phyloP scores from a whole-genome alignment of 2,113 vertebrate genomes.

The Heptranchias perlo region DNA sequence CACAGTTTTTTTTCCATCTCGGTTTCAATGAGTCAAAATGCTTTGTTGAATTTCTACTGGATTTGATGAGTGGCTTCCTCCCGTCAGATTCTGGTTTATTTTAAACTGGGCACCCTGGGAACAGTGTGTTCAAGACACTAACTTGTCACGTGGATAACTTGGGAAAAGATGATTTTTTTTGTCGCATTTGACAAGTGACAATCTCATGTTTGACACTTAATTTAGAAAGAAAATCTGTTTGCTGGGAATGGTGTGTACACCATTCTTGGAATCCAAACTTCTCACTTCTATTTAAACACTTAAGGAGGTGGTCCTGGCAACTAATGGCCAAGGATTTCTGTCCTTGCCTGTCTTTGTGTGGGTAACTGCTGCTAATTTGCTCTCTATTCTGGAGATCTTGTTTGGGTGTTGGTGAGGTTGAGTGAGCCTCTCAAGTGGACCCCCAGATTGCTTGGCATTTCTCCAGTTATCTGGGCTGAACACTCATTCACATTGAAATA shows the following conservation, averaged over 20 bases:
- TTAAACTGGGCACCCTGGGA: background rate
- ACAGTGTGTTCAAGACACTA: background rate
- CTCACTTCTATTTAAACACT: background rate
- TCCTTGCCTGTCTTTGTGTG: background rate
- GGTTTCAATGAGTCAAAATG: background rate
- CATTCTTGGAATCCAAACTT: background rate
- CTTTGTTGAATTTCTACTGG: background rate
- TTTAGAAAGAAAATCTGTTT: background rate
- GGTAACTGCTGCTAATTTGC: background rate
- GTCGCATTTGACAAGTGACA: background rate
- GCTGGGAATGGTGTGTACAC: background rate
- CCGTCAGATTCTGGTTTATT: slow-evolving; percentile 9
- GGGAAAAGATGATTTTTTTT: background rate
- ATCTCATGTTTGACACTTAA: background rate
- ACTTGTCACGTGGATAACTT: background rate
- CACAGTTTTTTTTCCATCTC: background rate
- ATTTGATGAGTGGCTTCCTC: slow-evolving; percentile 8
- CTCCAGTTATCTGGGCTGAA: background rate
- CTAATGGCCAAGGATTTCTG: background rate
- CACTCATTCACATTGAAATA: background rate
- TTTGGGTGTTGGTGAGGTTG: background rate
- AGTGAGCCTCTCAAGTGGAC: background rate
- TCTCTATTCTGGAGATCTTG: background rate
- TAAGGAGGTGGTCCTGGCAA: background rate
- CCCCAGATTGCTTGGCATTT: background rate